Evolutionary conservation across 2,888 invertebrate genomes (phyloP).

Genomic region (Cephus pygmeus): DNA sequence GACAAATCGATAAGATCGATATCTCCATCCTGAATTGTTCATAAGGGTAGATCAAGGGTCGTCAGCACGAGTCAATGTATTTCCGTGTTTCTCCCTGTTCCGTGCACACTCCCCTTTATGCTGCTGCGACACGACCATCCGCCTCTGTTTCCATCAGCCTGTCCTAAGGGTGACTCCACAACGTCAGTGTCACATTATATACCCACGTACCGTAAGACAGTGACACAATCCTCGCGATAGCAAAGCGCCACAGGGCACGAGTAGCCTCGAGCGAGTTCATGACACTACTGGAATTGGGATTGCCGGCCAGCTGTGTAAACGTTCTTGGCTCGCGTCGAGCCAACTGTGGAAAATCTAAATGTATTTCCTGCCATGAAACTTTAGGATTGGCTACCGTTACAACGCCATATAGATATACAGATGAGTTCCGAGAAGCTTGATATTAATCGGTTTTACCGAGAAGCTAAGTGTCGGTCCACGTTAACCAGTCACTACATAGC

Average conservation of each 20-base stretch:
- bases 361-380: background rate
- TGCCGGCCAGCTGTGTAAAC: background rate
- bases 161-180: conserved; percentile 10
- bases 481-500: background rate
- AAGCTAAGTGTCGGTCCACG: background rate
- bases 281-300: background rate
- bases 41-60: conserved; percentile 19
- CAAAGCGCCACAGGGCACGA: background rate
- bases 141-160: conserved; percentile 37
- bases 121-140: conserved; percentile 43
- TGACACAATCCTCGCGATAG: background rate
- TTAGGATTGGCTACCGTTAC: background rate
- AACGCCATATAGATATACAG: background rate
- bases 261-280: background rate
- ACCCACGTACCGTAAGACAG: background rate
- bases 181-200: background rate
- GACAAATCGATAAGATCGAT: background rate
- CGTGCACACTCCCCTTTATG: background rate
- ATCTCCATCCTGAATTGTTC: conserved; percentile 50
- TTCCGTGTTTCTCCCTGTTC: background rate
- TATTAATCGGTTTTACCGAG: background rate
- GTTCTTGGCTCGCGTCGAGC: background rate
- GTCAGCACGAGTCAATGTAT: background rate
- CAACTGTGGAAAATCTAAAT: background rate
- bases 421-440: background rate